phyloP scores from a whole-genome alignment of 2,113 vertebrate species.

The Perca flavescens region DNA sequence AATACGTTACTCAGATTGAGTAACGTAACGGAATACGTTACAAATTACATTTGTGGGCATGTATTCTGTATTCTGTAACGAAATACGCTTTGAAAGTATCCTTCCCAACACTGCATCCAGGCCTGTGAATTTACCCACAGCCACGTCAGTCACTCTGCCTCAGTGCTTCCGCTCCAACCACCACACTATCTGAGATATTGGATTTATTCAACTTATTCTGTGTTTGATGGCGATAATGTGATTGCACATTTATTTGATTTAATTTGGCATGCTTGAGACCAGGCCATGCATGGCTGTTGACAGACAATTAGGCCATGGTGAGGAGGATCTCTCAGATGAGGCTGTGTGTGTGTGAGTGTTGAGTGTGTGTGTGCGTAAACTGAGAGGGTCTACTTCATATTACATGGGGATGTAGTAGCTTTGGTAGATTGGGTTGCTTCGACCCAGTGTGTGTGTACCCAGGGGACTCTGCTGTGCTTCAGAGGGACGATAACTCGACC shows the following conservation, averaged over 20 bases:
- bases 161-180: conserved; percentile 50
- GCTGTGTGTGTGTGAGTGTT: neutral
- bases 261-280: conserved; percentile 62
- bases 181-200: conserved; percentile 44
- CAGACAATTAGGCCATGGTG: conserved; percentile 51
- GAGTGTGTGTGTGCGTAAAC: neutral
- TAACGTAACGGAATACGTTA: too few species aligned
- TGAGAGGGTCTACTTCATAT: conserved; percentile 57
- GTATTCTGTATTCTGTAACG: too few species aligned
- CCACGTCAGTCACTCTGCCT: conserved; percentile 39
- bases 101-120: too few species aligned
- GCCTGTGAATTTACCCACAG: conserved; percentile 37
- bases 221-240: conserved; percentile 61
- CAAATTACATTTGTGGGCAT: too few species aligned
- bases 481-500: conserved; percentile 47
- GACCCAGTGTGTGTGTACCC: conserved; percentile 46
- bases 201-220: conserved; percentile 62
- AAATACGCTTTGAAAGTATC: too few species aligned
- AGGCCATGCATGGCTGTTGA: conserved; percentile 49
- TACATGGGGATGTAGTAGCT: conserved; percentile 53
- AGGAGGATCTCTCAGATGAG: conserved; percentile 37
- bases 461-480: conserved; percentile 53
- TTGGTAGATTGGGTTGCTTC: conserved; percentile 50
- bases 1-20: too few species aligned
- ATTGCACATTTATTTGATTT: conserved; percentile 71